Percentiles rank a stretch among this genome's conserved stretches.
Evolutionary conservation across 2,888 invertebrate genomes (phyloP).

Genomic region (Drosophila tripunctata): DNA sequence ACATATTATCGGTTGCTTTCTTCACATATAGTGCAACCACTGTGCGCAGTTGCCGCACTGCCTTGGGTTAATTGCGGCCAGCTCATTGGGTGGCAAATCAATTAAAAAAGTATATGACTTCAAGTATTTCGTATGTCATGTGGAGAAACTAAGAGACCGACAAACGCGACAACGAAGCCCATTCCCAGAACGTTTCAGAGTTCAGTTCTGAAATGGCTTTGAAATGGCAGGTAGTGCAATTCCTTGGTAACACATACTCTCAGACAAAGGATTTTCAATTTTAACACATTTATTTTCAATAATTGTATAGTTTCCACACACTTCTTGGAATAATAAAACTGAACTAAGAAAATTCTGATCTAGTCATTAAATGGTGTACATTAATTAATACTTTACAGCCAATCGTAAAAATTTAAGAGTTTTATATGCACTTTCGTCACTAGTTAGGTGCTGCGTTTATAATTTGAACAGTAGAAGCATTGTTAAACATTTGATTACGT

Average conservation of each 20-base stretch:
- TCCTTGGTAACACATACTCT: background rate
- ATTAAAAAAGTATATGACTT: constrained; percentile 50
- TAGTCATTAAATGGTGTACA: too few species aligned
- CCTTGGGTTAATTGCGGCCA: constrained; percentile 77
- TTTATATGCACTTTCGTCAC: too few species aligned
- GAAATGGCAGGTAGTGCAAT: constrained; percentile 14
- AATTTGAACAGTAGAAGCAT: too few species aligned
- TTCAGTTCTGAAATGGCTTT: background rate
- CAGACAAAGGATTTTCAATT: constrained; percentile 46
- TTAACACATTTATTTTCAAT: constrained; percentile 50
- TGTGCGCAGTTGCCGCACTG: constrained; percentile 13
- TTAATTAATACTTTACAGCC: too few species aligned
- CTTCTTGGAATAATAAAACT: too few species aligned
- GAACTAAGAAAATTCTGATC: too few species aligned
- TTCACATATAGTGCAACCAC: background rate
- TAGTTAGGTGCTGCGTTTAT: too few species aligned
- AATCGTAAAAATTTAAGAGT: too few species aligned
- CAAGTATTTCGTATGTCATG: constrained; percentile 34
- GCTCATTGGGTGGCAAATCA: constrained; percentile 78
- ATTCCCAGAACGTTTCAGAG: constrained; percentile 41
- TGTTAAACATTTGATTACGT: too few species aligned
- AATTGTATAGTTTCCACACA: too few species aligned
- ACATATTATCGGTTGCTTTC: too few species aligned
- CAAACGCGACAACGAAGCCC: constrained; percentile 2
- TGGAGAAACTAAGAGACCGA: constrained; percentile 6